These are phyloP conservation scores for Cyclophora punctaria DNA, from an alignment of 2,888 invertebrate species.

Conservation along the genomic window DNA sequence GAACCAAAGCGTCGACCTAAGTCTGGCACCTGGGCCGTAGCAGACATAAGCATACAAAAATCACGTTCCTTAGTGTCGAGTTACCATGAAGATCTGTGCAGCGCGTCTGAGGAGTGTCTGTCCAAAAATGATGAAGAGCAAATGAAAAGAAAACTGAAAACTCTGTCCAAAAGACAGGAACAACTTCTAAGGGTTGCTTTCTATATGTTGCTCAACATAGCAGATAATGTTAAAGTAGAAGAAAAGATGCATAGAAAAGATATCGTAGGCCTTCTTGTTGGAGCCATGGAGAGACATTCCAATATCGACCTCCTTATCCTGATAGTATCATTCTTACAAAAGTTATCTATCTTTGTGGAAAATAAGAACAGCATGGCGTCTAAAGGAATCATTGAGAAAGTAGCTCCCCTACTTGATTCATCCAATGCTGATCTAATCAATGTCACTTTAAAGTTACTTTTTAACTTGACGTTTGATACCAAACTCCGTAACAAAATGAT, in stretches of 20 bases:
- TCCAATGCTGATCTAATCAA: slow-evolving; percentile 83
- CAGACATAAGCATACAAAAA: slow-evolving; percentile 72
- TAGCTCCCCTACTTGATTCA: slow-evolving; percentile 84
- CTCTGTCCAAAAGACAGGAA: slow-evolving; percentile 93
- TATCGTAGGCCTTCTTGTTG: slow-evolving; percentile 89
- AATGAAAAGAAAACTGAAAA: slow-evolving; percentile 83
- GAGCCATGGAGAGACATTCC: slow-evolving; percentile 88
- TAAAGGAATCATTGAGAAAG: slow-evolving; percentile 85
- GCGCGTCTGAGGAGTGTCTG: slow-evolving; percentile 60
- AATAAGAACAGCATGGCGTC: slow-evolving; percentile 95
- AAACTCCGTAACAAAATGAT: slow-evolving; percentile 92
- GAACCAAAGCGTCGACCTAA: slow-evolving; percentile 84
- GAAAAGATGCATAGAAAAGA: slow-evolving; percentile 98
- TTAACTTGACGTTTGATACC: slow-evolving; percentile 96
- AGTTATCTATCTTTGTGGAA: slow-evolving; percentile 93
- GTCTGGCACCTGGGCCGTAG: slow-evolving; percentile 82
- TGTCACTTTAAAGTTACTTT: slow-evolving; percentile 89
- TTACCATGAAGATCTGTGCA: slow-evolving; percentile 79
- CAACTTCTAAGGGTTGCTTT: slow-evolving; percentile 92
- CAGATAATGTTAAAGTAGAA: slow-evolving; percentile 95
- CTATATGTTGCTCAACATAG: slow-evolving; percentile 94
- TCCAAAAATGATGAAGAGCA: slow-evolving; percentile 83
- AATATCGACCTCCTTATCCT: slow-evolving; percentile 92
- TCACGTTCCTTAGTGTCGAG: slow-evolving; percentile 79
- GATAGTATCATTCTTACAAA: slow-evolving; percentile 95